Percentiles rank a stretch among this genome's conserved stretches.
Evolutionary conservation across 2,797 vertebrate genomes (phyloP).

Genomic region (Orientallactaga sibirica): DNA sequence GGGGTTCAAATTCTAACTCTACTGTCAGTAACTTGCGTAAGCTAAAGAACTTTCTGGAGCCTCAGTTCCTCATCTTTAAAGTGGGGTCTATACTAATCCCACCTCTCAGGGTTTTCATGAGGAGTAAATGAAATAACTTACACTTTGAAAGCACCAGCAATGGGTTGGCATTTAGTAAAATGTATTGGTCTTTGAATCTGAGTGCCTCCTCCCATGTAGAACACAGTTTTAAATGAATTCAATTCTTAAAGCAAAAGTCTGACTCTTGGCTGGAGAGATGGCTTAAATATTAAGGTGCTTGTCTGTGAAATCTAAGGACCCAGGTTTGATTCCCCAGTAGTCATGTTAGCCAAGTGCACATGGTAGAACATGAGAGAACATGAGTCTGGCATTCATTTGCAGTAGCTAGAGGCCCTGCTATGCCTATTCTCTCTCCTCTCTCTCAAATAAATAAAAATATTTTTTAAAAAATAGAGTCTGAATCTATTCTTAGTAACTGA

Average conservation of each 20-base stretch:
- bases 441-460: no score
- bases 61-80: neutral
- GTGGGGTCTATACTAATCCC: neutral
- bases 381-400: no score
- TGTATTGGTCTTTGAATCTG: neutral
- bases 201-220: neutral
- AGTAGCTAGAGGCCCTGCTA: no score
- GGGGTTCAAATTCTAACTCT: conserved; percentile 9
- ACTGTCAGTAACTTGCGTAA: neutral
- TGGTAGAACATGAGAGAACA: no score
- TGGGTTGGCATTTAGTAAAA: neutral
- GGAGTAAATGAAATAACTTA: conserved; percentile 6
- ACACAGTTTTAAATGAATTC: neutral
- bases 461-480: neutral
- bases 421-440: no score
- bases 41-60: neutral
- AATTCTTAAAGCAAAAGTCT: conserved; percentile 31
- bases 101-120: neutral
- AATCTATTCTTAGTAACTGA: conserved; percentile 8
- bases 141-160: neutral
- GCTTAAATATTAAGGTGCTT: no score
- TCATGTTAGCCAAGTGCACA: no score
- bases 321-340: no score
- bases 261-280: no score
- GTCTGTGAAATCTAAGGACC: no score